phyloP scores from a whole-genome alignment of 2,888 invertebrate species.

The Rhagium mordax region DNA sequence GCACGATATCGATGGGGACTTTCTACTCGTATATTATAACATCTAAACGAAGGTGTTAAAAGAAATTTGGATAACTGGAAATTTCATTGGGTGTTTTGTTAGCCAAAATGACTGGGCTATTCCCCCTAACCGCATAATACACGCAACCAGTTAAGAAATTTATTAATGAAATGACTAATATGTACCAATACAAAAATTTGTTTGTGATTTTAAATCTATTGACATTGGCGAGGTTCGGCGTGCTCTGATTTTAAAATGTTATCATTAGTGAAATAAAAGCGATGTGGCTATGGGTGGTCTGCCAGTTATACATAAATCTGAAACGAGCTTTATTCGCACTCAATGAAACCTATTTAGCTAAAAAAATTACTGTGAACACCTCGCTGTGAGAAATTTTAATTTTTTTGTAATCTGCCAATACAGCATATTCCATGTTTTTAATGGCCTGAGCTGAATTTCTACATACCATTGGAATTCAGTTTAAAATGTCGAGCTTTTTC shows the following conservation, averaged over 20 bases:
- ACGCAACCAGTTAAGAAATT: too few species aligned
- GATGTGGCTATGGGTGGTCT: constrained; percentile 15
- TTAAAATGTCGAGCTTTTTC: neutral
- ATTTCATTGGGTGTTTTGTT: too few species aligned
- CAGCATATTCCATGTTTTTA: constrained; percentile 17
- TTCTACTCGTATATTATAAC: too few species aligned
- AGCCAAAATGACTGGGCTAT: too few species aligned
- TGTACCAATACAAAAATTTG: neutral
- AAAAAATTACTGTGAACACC: constrained; percentile 18
- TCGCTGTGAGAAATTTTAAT: neutral
- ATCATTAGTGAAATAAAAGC: constrained; percentile 13
- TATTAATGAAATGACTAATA: neutral
- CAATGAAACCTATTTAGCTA: constrained; percentile 3
- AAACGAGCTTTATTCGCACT: too few species aligned
- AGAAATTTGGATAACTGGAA: too few species aligned
- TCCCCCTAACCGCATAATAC: too few species aligned
- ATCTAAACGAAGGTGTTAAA: too few species aligned
- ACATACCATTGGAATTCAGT: neutral
- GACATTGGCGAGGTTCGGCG: constrained; percentile 5
- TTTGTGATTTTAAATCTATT: neutral
- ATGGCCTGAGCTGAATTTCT: neutral
- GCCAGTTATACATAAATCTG: too few species aligned
- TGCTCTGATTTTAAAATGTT: constrained; percentile 19
- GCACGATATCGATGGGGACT: too few species aligned
- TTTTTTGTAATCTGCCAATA: constrained; percentile 1